Conservation (phyloP, 2,888 invertebrate genomes). For the Diabrotica balteata region DNA sequence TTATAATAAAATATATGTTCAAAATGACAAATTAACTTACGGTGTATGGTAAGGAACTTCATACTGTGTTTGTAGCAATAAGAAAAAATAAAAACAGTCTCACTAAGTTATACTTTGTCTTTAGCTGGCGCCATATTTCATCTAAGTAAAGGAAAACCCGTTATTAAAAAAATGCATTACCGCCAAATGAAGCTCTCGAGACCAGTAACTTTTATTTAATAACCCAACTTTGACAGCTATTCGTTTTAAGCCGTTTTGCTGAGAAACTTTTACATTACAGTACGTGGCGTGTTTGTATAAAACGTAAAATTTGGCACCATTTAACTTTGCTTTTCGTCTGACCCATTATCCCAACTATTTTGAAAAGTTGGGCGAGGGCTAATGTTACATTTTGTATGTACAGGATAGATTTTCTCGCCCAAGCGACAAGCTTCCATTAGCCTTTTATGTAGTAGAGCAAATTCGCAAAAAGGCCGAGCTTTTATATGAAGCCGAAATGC, state of each 20-base stretch:
- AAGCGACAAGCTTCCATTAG: neutral
- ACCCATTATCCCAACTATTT: too few species aligned
- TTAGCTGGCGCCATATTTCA: too few species aligned
- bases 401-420: neutral
- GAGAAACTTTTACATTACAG: neutral
- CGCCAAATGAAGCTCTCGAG: neutral
- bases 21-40: too few species aligned
- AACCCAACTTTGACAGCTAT: neutral
- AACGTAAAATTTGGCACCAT: too few species aligned
- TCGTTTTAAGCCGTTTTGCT: neutral
- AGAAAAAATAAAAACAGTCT: too few species aligned
- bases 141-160: too few species aligned
- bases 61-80: too few species aligned
- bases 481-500: neutral
- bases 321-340: too few species aligned
- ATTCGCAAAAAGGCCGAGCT: neutral
- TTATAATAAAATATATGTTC: too few species aligned
- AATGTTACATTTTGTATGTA: neutral
- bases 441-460: neutral
- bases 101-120: too few species aligned
- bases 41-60: too few species aligned
- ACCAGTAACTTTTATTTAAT: neutral
- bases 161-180: neutral
- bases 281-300: neutral
- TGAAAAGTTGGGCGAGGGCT: too few species aligned